Conservation (phyloP, 1,140 invertebrate species). For the Pemphigus obesinymphae region DNA sequence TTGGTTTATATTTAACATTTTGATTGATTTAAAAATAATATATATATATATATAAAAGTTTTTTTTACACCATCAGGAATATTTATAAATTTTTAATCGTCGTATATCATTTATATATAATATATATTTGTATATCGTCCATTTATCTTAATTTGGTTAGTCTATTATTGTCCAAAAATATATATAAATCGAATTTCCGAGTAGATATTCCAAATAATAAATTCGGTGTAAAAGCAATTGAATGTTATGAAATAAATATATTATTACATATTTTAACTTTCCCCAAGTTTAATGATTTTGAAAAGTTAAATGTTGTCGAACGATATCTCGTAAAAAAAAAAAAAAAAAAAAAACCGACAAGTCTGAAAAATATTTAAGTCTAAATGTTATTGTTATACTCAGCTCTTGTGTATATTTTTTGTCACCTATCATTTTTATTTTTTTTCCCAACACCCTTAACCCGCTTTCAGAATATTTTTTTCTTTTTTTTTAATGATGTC, state of each 20-base stretch:
- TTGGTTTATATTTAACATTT: not conserved
- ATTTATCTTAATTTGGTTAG: not conserved
- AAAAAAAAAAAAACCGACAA: not conserved
- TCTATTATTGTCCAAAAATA: not conserved
- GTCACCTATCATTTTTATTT: not conserved
- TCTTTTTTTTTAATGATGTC: conserved; percentile 7
- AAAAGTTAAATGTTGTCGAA: no score
- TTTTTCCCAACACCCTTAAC: not conserved
- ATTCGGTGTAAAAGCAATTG: no score
- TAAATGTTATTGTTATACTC: not conserved
- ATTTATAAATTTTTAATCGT: not conserved
- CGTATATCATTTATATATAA: not conserved
- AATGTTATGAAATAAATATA: no score
- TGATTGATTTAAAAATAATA: conserved; percentile 1
- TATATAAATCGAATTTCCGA: not conserved
- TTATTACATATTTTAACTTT: not conserved
- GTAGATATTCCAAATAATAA: not conserved
- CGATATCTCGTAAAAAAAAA: not conserved
- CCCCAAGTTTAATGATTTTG: not conserved
- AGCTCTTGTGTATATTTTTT: not conserved
- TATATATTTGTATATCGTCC: not conserved
- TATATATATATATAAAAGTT: not conserved
- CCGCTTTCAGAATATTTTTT: not conserved
- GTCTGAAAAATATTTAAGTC: not conserved
- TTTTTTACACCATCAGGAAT: not conserved